phyloP scores from a whole-genome alignment of 2,888 invertebrate genomes.

The Disparrhopalites patrizii region DNA sequence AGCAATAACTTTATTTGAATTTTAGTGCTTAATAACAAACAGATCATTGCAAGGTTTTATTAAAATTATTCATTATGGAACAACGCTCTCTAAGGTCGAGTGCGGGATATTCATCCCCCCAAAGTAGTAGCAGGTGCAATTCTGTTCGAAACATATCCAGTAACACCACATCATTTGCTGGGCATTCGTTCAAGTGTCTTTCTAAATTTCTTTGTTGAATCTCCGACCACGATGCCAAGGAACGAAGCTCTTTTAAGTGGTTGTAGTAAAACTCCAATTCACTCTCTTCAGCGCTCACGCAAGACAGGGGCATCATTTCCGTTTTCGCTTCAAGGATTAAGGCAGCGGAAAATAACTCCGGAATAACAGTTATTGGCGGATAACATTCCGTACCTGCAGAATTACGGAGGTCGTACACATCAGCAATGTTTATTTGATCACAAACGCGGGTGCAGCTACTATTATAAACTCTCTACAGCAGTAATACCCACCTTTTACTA shows the following conservation, averaged over 20 bases:
- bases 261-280: constrained; percentile 35
- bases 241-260: constrained; percentile 35
- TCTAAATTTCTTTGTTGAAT: constrained; percentile 41
- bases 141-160: constrained; percentile 42
- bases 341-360: constrained; percentile 38
- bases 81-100: constrained; percentile 34
- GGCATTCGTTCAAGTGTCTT: constrained; percentile 25
- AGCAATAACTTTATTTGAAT: not conserved
- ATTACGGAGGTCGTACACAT: not conserved
- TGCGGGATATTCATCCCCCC: constrained; percentile 35
- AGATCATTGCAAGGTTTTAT: too few species aligned
- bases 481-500: constrained; percentile 34
- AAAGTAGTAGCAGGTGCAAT: constrained; percentile 38
- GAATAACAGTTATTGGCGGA: constrained; percentile 45
- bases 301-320: constrained; percentile 34
- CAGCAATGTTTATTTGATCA: too few species aligned
- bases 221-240: constrained; percentile 27
- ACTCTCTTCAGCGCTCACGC: constrained; percentile 33
- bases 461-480: not conserved
- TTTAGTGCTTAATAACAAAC: too few species aligned
- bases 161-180: constrained; percentile 33
- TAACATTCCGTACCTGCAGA: constrained; percentile 40
- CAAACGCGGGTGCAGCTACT: too few species aligned
- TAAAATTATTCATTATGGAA: constrained; percentile 29
- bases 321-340: constrained; percentile 41